Evolutionary conservation across 1,140 invertebrate genomes (phyloP).

Genomic region (Acromyrmex heyeri): DNA sequence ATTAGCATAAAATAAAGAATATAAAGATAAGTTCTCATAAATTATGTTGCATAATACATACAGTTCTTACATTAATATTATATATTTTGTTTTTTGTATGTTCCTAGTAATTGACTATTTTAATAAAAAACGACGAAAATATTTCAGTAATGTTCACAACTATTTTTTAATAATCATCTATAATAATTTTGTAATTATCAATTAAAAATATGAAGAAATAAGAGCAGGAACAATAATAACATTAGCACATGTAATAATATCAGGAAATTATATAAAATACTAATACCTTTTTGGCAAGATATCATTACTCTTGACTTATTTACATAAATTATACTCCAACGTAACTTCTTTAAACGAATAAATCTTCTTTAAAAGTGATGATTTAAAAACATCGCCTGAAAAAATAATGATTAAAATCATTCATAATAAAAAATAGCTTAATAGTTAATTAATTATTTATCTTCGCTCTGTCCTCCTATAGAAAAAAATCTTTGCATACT

Average conservation of each 20-base stretch:
- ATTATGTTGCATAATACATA: neutral
- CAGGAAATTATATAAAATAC: conserved; percentile 53
- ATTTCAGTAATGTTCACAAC: neutral
- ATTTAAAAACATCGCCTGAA: neutral
- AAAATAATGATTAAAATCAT: neutral
- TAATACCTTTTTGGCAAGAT: conserved; percentile 81
- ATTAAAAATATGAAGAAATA: neutral
- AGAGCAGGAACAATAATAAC: conserved; percentile 16
- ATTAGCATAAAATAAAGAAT: neutral
- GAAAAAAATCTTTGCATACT: neutral
- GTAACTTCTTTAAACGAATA: neutral
- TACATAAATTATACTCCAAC: neutral
- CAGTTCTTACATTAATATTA: conserved; percentile 1
- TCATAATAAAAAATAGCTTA: conserved; percentile 3
- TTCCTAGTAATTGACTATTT: neutral
- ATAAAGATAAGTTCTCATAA: conserved; percentile 23
- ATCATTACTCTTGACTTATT: conserved; percentile 64
- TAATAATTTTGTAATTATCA: neutral
- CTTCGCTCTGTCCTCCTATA: neutral
- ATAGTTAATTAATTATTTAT: conserved; percentile 26
- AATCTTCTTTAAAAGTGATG: neutral
- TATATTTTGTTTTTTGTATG: neutral
- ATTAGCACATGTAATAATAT: conserved; percentile 27
- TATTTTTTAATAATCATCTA: conserved; percentile 16
- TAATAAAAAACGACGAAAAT: neutral